A percentile compares a stretch with the other conserved stretches of the same genome.
Evolutionary conservation across 2,888 invertebrate species (phyloP).

Genomic region (Brachyptera risi): DNA sequence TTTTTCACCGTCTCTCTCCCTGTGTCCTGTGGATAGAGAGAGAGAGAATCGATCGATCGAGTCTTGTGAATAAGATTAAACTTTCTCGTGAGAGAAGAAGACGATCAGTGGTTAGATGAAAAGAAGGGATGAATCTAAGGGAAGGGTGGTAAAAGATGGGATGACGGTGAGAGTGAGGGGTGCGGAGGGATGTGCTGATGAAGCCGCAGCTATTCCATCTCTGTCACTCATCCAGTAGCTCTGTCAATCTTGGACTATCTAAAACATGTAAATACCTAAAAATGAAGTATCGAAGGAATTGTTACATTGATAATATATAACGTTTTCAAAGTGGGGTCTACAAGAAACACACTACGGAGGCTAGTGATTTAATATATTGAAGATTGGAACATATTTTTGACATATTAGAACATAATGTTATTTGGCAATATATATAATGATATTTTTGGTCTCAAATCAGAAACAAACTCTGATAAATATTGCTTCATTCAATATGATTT

Average conservation of each 20-base stretch:
- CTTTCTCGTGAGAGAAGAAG: background rate
- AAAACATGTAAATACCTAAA: background rate
- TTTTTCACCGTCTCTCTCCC: conserved; percentile 1
- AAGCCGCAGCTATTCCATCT: conserved; percentile 9
- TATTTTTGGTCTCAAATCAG: too few species aligned
- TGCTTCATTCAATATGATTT: too few species aligned
- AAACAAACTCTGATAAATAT: too few species aligned
- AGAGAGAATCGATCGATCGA: conserved; percentile 7
- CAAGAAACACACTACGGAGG: too few species aligned
- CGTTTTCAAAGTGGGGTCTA: too few species aligned
- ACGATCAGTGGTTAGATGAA: background rate
- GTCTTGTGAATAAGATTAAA: conserved; percentile 18
- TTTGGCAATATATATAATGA: too few species aligned
- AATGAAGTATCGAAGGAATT: too few species aligned
- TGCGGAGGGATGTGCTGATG: background rate
- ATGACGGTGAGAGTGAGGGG: background rate
- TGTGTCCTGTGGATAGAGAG: background rate
- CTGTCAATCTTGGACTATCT: background rate
- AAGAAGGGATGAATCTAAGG: background rate
- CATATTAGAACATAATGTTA: too few species aligned
- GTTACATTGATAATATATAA: too few species aligned
- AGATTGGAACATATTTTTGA: too few species aligned
- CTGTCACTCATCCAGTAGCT: conserved; percentile 11
- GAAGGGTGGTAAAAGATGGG: background rate
- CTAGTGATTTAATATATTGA: too few species aligned